These are phyloP conservation scores for Zenarchopterus dispar DNA, from an alignment of 2,797 vertebrate genomes.

Conservation along the genomic window DNA sequence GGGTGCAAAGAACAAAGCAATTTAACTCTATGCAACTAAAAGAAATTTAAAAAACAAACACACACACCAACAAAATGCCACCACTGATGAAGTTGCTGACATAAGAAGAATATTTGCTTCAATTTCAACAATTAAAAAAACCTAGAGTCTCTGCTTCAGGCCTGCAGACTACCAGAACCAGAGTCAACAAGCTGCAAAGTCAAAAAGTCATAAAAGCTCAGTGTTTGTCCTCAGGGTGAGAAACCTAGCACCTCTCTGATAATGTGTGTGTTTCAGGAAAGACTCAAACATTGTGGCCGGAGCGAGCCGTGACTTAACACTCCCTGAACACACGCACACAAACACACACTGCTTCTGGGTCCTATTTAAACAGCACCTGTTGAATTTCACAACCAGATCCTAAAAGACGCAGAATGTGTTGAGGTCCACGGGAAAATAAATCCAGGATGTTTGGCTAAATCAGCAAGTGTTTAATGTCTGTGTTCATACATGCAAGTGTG, in stretches of 20 bases:
- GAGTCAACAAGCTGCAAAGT: slow-evolving; percentile 62
- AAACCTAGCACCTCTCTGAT: slow-evolving; percentile 59
- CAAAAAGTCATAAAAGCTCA: slow-evolving; percentile 61
- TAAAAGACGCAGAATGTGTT: slow-evolving; percentile 63
- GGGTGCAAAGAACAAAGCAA: too few species aligned
- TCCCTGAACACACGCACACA: slow-evolving; percentile 43
- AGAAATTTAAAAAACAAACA: too few species aligned
- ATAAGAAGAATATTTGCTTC: too few species aligned
- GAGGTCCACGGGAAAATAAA: slow-evolving; percentile 72
- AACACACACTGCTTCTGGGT: slow-evolving; percentile 36
- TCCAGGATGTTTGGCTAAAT: slow-evolving; percentile 71
- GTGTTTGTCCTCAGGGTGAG: slow-evolving; percentile 64
- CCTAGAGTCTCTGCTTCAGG: background rate
- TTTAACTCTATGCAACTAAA: too few species aligned
- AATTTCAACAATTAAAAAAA: too few species aligned
- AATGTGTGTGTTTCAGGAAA: slow-evolving; percentile 63
- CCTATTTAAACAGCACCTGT: slow-evolving; percentile 78
- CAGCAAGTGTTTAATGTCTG: slow-evolving; percentile 26
- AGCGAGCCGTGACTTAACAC: slow-evolving; percentile 54
- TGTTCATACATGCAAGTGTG: slow-evolving; percentile 14
- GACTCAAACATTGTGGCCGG: slow-evolving; percentile 45
- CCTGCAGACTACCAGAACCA: slow-evolving; percentile 29
- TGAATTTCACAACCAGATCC: slow-evolving; percentile 85
- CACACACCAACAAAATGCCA: too few species aligned
- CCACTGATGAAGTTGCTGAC: too few species aligned